Base-by-base conservation (phyloP, 2,888 invertebrate species). In the Erebia palarica region DNA sequence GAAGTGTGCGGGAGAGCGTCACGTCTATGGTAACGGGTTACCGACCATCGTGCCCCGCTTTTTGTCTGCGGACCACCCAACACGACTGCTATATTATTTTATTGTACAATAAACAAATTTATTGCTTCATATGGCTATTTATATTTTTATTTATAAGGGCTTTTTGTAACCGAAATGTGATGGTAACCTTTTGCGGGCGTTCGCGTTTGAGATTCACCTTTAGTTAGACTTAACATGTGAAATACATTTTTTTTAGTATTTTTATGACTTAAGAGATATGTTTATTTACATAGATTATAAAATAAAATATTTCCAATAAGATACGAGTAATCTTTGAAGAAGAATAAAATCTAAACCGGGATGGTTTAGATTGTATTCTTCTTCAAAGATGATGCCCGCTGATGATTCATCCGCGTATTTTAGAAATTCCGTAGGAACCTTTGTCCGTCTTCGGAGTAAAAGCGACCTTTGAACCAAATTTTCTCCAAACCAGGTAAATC, bases 31-130 rank as follows among this genome's bases (percentile, higher is more conserved):
- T 82, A 84, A 83, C 84, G 83, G 79, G 80, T 83, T 80, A 82
- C 86, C 82, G 85, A 87, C 88, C 72, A 68, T 73, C 70, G 73
- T 70, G 75, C 78, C 75, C 80, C 78, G 84, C 84, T 87, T 88
- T 89, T 89, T 89, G 87, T 88, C 79, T 83, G 79, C 77, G 84
- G 93, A 92, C 93, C 93, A 92, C 93, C 93, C 93, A 93, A 81
- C 86, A 85, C 85, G 91, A 82, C 85, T 84, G 87, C 88, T 86
- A 88, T 88, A 92, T 92, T 91, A 92, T 92, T 92, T 93, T 93
- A 92, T 92, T 92, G 89, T 91, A 91, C 90, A 88, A 92, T 92
- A 92, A 93, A 93, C 89, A 91, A 91, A 92, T 93, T 93, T 92
- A 92, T 92, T 91, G 88, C 92, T 88, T 87, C 89, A 91, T 90